Base-by-base conservation (phyloP, 2,797 vertebrate genomes). In the Sebastes matsubarae region DNA sequence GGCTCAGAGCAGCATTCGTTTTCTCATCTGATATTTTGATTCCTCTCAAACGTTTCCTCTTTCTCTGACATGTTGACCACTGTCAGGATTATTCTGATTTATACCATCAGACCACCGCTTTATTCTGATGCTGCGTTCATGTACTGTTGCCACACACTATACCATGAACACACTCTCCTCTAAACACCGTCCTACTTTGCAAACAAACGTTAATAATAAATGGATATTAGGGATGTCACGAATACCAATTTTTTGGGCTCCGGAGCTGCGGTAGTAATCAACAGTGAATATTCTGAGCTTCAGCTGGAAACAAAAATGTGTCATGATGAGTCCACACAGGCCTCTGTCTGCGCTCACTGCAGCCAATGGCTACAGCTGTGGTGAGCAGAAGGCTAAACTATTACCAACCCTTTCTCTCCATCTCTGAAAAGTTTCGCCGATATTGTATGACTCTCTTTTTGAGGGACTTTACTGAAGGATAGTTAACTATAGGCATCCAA, bases 351-450 rank as follows among this genome's bases (percentile, higher is more conserved):
- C 16, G 7, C 42, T 46, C 42, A 42, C 14, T 6, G 38, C 14
- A 42, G 38, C 38, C 38, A 42, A 42, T 42, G 38, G 14, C 38
- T 42, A 42, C 38, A 42, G 38, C 38, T 42, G 38, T 3, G 6
- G 38, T 7, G 14, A 42, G 38, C 38, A 42, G 38, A 42, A 42
- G 42, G 42, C 42, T 46, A 18, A 46, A 46, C 42, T 46, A 46
- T 46, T 18, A 46, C 6, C 42, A 46, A 42, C 38, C 14, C 38
- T 42, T 42, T 42, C 42, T 46, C 42, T 46, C 16, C 42, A 46
- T 46, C 42, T 46, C 42, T 18, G 42, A 46, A 18, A 46, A 0
- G 1, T 3, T 16, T 46, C 0, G 6, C 42, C 1, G 3, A 46
- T 46, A 46, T 46, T 46, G 7, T 46, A 46, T 16, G 16, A 46